These are phyloP conservation scores for Albula glossodonta DNA, from an alignment of 2,113 vertebrate genomes.

Conservation along the genomic window DNA sequence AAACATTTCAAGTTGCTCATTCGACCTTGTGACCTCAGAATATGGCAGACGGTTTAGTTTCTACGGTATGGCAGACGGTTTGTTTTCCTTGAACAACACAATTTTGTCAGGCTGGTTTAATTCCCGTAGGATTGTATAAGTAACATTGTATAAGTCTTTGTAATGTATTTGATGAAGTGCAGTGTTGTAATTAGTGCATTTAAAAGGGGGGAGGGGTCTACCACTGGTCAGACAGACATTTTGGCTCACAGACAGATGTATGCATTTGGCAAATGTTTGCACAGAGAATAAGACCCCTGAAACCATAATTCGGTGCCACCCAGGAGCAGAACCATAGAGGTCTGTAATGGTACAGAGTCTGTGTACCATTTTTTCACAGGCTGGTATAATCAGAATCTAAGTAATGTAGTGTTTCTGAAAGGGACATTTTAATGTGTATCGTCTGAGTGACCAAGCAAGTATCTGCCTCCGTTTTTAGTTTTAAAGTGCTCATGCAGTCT, in stretches of 20 bases:
- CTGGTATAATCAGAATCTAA: no score
- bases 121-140: neutral
- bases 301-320: no score
- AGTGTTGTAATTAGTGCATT: neutral
- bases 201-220: neutral
- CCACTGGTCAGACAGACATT: neutral
- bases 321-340: no score
- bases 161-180: neutral
- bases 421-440: no score
- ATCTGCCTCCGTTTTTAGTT: no score
- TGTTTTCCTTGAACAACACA: no score
- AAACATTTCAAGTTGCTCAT: neutral
- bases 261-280: neutral
- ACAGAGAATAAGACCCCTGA: no score
- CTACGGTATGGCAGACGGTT: neutral
- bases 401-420: no score
- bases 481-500: neutral
- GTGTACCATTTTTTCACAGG: no score
- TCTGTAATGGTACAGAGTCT: no score
- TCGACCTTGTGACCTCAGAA: no score
- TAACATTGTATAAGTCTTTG: neutral
- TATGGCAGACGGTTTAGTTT: neutral
- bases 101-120: neutral
- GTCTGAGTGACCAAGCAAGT: no score
- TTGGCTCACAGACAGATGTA: neutral